These are phyloP conservation scores for Petrocephalus microphthalmus DNA, from an alignment of 2,113 vertebrate genomes.

Conservation along the genomic window DNA sequence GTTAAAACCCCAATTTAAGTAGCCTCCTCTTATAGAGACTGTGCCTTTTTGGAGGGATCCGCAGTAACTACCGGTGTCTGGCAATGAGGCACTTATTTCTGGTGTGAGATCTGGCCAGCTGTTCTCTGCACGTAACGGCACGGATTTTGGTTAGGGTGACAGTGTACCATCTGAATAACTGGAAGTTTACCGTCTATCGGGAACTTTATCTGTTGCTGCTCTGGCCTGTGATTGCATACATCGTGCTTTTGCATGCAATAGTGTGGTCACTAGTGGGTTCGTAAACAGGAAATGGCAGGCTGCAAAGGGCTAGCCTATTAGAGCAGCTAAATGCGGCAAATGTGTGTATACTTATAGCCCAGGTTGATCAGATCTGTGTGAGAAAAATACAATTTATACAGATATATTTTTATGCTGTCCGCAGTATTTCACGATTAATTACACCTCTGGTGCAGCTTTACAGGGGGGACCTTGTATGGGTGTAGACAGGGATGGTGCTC, in stretches of 20 bases:
- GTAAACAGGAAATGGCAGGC: conserved; percentile 63
- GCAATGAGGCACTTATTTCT: not conserved
- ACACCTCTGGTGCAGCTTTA: not conserved
- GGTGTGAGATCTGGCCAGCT: not conserved
- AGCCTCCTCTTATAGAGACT: conserved; percentile 29
- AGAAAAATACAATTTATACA: not conserved
- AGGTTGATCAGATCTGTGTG: not conserved
- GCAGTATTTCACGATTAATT: not conserved
- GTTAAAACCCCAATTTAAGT: not conserved
- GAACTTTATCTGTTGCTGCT: conserved; percentile 9
- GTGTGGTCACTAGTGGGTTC: conserved; percentile 34
- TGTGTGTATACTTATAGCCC: not conserved
- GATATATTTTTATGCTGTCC: not conserved
- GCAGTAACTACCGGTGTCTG: not conserved
- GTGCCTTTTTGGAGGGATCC: not conserved
- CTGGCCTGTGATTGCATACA: conserved; percentile 25
- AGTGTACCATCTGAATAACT: not conserved
- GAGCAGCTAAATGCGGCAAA: not conserved
- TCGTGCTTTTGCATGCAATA: conserved; percentile 28
- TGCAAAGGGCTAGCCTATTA: not conserved
- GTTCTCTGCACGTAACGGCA: not conserved
- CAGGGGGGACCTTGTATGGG: not conserved
- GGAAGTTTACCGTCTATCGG: not conserved
- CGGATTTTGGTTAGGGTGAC: not conserved
- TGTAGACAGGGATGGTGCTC: not conserved